phyloP scores from a whole-genome alignment of 1,140 invertebrate genomes.

The Xylocopa sonorina region DNA sequence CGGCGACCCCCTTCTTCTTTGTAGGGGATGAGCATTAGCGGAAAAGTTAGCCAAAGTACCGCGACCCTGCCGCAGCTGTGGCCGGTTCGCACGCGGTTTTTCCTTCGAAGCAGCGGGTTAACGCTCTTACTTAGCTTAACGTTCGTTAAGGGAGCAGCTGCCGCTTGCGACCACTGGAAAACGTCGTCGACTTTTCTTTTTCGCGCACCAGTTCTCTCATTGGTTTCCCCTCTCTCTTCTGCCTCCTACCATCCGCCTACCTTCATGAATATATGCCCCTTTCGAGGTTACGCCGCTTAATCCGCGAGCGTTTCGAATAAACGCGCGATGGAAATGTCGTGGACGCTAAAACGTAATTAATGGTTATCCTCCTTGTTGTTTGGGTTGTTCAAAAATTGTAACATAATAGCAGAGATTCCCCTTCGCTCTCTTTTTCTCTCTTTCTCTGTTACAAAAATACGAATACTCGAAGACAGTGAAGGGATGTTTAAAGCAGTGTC shows the following conservation, averaged over 20 bases:
- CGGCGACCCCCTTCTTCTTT: conserved; percentile 41
- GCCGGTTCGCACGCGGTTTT: conserved; percentile 65
- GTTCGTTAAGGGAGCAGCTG: conserved; percentile 72
- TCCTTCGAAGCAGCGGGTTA: conserved; percentile 59
- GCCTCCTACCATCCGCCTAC: neutral
- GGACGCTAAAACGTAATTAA: neutral
- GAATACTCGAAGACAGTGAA: no score
- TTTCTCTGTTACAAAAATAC: no score
- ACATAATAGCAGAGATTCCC: no score
- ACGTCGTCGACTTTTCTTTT: conserved; percentile 62
- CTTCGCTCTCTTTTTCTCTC: no score
- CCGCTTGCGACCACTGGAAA: conserved; percentile 49
- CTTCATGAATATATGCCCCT: neutral
- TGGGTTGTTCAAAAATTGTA: no score
- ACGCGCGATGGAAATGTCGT: neutral
- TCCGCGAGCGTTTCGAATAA: conserved; percentile 24
- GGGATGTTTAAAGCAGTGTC: no score
- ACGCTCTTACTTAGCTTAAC: conserved; percentile 70
- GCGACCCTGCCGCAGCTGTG: conserved; percentile 65
- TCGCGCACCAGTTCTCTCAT: conserved; percentile 32
- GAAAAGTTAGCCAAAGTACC: conserved; percentile 72
- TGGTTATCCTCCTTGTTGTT: no score
- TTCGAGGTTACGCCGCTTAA: conserved; percentile 9
- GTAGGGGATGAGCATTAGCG: conserved; percentile 69
- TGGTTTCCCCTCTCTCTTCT: neutral